Evolutionary conservation across 2,113 vertebrate genomes (phyloP).

Genomic region (Petrocephalus zakoni): DNA sequence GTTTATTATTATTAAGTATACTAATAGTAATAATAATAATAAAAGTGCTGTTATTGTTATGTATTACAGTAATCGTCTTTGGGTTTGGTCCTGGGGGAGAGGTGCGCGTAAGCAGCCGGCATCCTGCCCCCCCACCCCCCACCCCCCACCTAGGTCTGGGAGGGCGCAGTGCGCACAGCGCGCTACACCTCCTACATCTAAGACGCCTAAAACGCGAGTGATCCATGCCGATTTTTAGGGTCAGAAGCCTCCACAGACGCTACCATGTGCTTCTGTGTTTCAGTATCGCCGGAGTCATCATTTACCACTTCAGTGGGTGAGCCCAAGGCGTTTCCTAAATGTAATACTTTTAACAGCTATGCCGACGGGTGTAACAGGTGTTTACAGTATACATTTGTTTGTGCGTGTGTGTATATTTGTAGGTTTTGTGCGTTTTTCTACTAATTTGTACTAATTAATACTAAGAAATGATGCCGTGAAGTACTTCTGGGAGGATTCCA

Average conservation of each 20-base stretch:
- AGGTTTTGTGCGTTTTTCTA: background rate
- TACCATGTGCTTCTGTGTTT: constrained; percentile 14
- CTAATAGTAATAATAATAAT: background rate
- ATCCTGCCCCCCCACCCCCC: background rate
- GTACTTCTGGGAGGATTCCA: background rate
- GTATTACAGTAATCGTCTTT: background rate
- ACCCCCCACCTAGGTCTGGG: no score
- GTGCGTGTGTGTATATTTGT: background rate
- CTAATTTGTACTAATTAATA: background rate
- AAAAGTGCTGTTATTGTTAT: background rate
- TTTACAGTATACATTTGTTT: background rate
- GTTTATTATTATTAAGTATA: no score
- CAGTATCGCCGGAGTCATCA: constrained; percentile 10
- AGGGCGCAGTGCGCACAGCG: background rate
- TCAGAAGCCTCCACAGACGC: constrained; percentile 1
- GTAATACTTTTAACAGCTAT: background rate
- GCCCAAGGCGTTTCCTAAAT: background rate
- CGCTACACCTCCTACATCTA: no score
- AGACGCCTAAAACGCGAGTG: background rate
- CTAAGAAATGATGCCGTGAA: background rate
- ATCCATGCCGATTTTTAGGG: constrained; percentile 12
- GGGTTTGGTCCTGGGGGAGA: background rate
- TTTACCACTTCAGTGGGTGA: constrained; percentile 14
- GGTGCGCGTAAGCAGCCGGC: background rate
- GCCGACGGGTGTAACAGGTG: background rate